Evolutionary conservation across 2,113 vertebrate species (phyloP).

Genomic region (Phyllostomus discolor): DNA sequence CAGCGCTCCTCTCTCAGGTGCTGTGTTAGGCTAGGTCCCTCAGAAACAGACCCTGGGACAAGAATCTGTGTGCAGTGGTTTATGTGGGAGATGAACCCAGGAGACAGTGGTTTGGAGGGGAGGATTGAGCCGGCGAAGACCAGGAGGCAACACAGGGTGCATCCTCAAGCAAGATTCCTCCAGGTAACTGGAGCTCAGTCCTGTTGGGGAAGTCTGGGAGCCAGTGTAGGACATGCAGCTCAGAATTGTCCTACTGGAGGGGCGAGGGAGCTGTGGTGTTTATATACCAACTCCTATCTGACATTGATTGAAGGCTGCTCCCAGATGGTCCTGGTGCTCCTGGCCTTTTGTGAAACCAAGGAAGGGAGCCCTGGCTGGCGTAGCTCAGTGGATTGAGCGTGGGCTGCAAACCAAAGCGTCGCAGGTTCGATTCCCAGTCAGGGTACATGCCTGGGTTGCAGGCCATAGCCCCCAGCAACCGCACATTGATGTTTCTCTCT

Average conservation of each 20-base stretch:
- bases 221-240: not conserved
- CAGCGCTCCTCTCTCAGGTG: not conserved
- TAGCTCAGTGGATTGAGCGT: no score
- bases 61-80: not conserved
- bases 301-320: not conserved
- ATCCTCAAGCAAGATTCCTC: not conserved
- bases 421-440: no score
- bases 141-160: not conserved
- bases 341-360: not conserved
- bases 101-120: not conserved
- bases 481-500: no score
- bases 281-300: not conserved
- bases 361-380: not conserved
- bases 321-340: not conserved
- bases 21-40: not conserved
- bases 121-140: not conserved
- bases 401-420: no score
- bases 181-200: not conserved
- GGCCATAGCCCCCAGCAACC: no score
- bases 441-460: no score
- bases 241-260: not conserved
- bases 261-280: not conserved
- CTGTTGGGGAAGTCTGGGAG: not conserved
- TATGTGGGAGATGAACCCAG: not conserved
- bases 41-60: not conserved